phyloP scores from a whole-genome alignment of 2,797 vertebrate species.

The Myripristis murdjan region DNA sequence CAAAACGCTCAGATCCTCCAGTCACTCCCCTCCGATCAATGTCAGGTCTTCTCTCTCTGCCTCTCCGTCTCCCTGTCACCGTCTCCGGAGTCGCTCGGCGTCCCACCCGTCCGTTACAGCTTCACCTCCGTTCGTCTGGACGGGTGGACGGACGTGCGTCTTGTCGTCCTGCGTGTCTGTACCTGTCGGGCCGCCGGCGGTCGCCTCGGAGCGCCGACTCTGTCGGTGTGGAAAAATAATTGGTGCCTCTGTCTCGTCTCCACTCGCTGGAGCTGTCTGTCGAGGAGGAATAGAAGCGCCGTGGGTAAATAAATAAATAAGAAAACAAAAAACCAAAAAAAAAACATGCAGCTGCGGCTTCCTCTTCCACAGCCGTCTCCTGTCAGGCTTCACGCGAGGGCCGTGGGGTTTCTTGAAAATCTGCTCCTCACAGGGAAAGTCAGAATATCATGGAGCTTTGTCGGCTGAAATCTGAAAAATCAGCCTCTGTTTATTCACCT shows the following conservation, averaged over 20 bases:
- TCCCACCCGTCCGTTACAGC: conserved; percentile 27
- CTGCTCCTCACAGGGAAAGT: too few relatives aligned
- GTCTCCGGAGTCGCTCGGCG: conserved; percentile 35
- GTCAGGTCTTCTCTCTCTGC: conserved; percentile 12
- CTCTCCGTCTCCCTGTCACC: conserved; percentile 14
- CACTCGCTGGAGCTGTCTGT: background rate
- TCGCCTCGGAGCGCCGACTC: background rate
- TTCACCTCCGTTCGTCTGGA: conserved; percentile 27
- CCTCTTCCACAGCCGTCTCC: too few relatives aligned
- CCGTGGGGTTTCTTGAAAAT: too few relatives aligned
- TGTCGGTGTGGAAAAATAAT: background rate
- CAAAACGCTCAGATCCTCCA: too few relatives aligned
- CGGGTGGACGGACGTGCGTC: conserved; percentile 6
- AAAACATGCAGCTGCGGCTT: too few relatives aligned
- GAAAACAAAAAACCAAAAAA: too few relatives aligned
- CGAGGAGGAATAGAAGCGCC: background rate
- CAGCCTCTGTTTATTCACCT: too few relatives aligned
- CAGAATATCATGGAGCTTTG: too few relatives aligned
- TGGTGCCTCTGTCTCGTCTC: background rate
- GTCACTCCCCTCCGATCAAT: too few relatives aligned
- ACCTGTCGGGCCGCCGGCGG: background rate
- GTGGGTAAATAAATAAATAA: too few relatives aligned
- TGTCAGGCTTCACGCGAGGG: too few relatives aligned
- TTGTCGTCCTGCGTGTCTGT: background rate
- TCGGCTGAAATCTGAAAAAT: too few relatives aligned